These are phyloP conservation scores for Eptesicus fuscus DNA, from an alignment of 2,113 vertebrate species.

Conservation along the genomic window DNA sequence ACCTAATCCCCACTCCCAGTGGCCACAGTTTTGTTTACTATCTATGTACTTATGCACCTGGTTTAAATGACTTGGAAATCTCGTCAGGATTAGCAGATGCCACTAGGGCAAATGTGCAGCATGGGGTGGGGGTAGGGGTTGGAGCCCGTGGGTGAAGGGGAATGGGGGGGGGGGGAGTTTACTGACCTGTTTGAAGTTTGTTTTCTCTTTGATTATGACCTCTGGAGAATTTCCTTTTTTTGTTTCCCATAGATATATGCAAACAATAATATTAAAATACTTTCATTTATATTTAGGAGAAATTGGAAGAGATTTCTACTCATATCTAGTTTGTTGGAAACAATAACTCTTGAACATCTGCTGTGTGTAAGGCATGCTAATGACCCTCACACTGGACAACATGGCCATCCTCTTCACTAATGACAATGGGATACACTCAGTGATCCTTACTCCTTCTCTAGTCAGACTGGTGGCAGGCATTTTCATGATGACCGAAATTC, in stretches of 20 bases:
- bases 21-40: neutral
- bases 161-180: too few species aligned
- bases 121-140: accelerated
- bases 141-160: accelerated
- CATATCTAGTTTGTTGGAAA: neutral
- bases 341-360: neutral
- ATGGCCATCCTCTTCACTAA: neutral
- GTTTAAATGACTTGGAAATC: neutral
- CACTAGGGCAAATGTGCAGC: neutral
- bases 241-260: neutral
- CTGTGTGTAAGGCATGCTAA: neutral
- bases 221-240: neutral
- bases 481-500: neutral
- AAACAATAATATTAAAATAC: neutral
- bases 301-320: neutral
- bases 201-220: neutral
- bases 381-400: neutral
- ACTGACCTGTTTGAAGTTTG: neutral
- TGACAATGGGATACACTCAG: neutral
- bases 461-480: neutral
- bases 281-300: neutral
- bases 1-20: neutral
- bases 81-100: neutral
- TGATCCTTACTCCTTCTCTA: neutral
- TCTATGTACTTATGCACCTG: neutral